Base-by-base conservation (phyloP, 1,140 invertebrate genomes). In the Neuroterus valhalla region DNA sequence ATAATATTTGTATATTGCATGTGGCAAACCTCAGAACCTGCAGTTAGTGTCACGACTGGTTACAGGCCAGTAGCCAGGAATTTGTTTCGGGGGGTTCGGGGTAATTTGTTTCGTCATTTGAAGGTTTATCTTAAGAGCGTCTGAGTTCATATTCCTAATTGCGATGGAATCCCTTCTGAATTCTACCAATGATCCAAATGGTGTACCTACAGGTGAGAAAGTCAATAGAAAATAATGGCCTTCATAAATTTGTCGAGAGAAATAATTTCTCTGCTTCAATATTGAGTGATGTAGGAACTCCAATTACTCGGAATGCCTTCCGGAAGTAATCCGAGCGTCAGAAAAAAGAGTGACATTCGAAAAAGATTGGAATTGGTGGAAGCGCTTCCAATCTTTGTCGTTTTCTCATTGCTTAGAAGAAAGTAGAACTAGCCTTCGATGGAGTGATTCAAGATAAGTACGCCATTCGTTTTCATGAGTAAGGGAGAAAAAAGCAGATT, bases 371-470 rank as follows among this genome's bases (percentile, higher is more conserved):
- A 62, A 46, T 45, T 72, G 75, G 75, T 71, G 77, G 76, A 77
- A 68, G 8, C 68, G 72, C 67, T 78, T 26, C 26, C 43, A 77
- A 55, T 55, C 70, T 31, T 43, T 66, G 55, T 67, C 17, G 69
- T 52, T 71, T 69, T 76, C 72, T 74, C 73, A 76, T 76, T 79
- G 70, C 68, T 46, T 71, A 46, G 46, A 68, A 77, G 77, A 79
- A 81, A 80, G 80, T 77, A 82, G 70, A 71, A 70, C 46, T 52
- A 75, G 66, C 77, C 73, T 80, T 82, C 75, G 80, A 82, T 82
- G 67, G 81, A 80, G 78, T 81, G 81, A 84, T 84, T 84, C 78
- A 74, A 81, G 82, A 81, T 84, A 84, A 84, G 83, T 81, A 74
- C 78, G 66, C 76, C 72, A 81, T 84, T 81, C 76, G 76, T 81